Evolutionary conservation across 2,797 vertebrate genomes (phyloP).

Genomic region (Acrossocheilus fasciatus): DNA sequence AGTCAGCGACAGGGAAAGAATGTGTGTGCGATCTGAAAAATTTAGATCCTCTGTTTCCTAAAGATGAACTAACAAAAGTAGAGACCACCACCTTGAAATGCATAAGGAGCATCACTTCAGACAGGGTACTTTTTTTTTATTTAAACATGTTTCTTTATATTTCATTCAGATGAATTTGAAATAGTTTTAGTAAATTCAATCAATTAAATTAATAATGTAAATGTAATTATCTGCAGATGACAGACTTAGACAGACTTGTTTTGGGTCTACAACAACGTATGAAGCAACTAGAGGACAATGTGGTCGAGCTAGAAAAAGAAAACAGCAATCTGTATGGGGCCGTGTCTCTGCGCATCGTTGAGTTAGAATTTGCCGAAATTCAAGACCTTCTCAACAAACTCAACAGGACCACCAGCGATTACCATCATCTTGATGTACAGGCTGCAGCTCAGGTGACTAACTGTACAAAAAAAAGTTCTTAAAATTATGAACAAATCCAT

Average conservation of each 20-base stretch:
- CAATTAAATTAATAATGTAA: background rate
- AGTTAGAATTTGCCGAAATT: constrained; percentile 75
- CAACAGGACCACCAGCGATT: constrained; percentile 54
- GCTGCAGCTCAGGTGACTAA: constrained; percentile 64
- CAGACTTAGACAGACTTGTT: constrained; percentile 65
- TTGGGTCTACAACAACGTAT: constrained; percentile 74
- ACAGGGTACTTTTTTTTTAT: constrained; percentile 64
- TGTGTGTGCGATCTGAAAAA: constrained; percentile 73
- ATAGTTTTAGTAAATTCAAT: background rate
- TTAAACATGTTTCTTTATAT: background rate
- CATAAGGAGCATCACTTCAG: constrained; percentile 54
- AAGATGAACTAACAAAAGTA: constrained; percentile 59
- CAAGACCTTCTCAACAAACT: constrained; percentile 67
- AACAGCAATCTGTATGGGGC: constrained; percentile 70
- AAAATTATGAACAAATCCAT: background rate
- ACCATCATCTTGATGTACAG: constrained; percentile 51
- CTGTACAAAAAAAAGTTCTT: background rate
- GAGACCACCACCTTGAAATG: constrained; percentile 59
- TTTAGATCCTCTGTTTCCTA: constrained; percentile 66
- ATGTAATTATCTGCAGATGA: constrained; percentile 58
- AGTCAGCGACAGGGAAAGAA: constrained; percentile 32
- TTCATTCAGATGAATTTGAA: too few relatives aligned
- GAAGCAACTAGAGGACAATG: constrained; percentile 64
- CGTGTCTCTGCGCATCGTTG: constrained; percentile 72
- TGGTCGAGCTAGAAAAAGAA: constrained; percentile 72